Evolutionary conservation across 2,888 invertebrate species (phyloP).

Genomic region (Cacoxenus indagator): DNA sequence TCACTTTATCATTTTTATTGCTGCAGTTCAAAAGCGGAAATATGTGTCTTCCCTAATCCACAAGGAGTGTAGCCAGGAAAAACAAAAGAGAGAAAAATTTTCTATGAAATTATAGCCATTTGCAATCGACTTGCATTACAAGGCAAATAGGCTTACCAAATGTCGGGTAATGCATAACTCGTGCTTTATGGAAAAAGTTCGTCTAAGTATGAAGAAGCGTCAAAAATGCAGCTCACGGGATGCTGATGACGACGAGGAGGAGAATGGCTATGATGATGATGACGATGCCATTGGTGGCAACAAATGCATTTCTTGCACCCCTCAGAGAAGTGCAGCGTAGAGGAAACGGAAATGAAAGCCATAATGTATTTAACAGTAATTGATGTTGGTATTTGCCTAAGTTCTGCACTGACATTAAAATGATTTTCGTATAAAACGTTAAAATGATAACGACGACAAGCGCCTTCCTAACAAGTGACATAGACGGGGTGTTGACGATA

Average conservation of each 20-base stretch:
- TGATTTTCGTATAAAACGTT: slow-evolving; percentile 66
- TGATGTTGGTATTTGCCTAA: slow-evolving; percentile 22
- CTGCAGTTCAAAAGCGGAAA: slow-evolving; percentile 30
- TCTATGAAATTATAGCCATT: too few relatives aligned
- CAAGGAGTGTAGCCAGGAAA: too few relatives aligned
- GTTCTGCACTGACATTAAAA: slow-evolving; percentile 30
- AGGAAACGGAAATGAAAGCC: too few relatives aligned
- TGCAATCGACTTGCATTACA: too few relatives aligned
- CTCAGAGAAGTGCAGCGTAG: too few relatives aligned
- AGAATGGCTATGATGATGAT: slow-evolving; percentile 41
- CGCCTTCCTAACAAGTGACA: slow-evolving; percentile 31
- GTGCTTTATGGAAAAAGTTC: slow-evolving; percentile 12
- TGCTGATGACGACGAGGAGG: not conserved
- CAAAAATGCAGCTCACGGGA: not conserved
- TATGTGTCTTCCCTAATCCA: too few relatives aligned
- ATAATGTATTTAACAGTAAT: too few relatives aligned
- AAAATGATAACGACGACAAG: slow-evolving; percentile 60
- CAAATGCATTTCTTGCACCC: too few relatives aligned
- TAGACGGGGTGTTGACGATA: not conserved
- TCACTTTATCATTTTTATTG: slow-evolving; percentile 62
- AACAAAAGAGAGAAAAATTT: too few relatives aligned
- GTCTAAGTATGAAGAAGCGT: too few relatives aligned
- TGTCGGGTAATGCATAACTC: slow-evolving; percentile 6
- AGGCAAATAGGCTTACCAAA: slow-evolving; percentile 3
- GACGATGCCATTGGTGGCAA: too few relatives aligned